Percentiles rank a stretch among this genome's conserved stretches.
These are phyloP conservation scores for Glaucomys volans DNA, from an alignment of 2,113 vertebrate species.

Conservation along the genomic window DNA sequence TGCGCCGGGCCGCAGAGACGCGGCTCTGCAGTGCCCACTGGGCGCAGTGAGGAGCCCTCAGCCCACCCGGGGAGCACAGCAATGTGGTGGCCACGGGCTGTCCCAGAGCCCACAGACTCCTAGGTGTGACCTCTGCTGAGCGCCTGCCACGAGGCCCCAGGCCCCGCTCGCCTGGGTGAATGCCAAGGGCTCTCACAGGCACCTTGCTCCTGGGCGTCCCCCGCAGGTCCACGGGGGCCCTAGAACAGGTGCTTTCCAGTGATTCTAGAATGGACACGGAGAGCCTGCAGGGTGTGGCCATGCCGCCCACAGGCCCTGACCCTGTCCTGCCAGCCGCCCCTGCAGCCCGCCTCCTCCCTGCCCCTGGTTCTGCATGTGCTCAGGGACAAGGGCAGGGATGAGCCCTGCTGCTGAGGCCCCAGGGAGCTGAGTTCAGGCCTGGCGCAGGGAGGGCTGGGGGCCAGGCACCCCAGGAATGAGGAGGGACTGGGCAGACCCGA, in stretches of 20 bases:
- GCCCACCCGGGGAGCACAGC: neutral
- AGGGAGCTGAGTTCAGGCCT: neutral
- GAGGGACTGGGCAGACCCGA: neutral
- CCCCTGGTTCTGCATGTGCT: neutral
- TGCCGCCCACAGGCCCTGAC: neutral
- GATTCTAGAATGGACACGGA: neutral
- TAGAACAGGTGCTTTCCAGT: accelerated
- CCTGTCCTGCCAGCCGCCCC: neutral
- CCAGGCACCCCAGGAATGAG: too few species aligned
- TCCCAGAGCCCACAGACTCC: too few species aligned
- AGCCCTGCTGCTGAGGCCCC: neutral
- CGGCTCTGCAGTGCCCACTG: neutral
- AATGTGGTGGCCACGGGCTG: neutral
- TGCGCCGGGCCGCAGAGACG: neutral
- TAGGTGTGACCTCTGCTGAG: neutral
- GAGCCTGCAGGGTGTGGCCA: neutral
- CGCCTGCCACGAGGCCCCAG: neutral
- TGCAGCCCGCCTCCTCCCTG: neutral
- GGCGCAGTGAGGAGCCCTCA: neutral
- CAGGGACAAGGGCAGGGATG: neutral
- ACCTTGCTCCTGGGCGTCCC: neutral
- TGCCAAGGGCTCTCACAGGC: neutral
- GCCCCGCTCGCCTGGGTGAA: neutral
- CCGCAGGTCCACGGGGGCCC: neutral
- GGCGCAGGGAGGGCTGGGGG: too few species aligned